Conservation (phyloP, 1,140 invertebrate genomes). For the Rhopalosiphum maidis region DNA sequence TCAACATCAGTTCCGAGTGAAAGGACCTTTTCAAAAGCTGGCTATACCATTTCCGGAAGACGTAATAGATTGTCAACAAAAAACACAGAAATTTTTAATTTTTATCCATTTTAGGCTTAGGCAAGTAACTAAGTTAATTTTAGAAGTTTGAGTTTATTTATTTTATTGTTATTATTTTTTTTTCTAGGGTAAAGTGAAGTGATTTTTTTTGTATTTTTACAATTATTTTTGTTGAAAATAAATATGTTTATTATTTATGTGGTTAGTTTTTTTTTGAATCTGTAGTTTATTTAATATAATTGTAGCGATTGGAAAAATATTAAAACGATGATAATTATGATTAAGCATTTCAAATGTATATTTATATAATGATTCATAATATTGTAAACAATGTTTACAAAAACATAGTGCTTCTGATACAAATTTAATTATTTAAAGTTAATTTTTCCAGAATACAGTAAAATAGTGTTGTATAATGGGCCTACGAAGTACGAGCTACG, state of each 20-base stretch:
- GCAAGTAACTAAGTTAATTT: background rate
- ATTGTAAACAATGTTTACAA: background rate
- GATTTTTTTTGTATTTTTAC: background rate
- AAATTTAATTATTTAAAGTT: background rate
- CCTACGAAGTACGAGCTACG: background rate
- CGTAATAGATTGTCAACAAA: slow-evolving; percentile 36
- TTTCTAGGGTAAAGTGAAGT: background rate
- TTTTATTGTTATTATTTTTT: background rate
- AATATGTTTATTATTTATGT: background rate
- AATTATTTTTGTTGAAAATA: background rate
- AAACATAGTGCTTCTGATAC: background rate
- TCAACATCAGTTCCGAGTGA: slow-evolving; percentile 31
- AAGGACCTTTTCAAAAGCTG: slow-evolving; percentile 24
- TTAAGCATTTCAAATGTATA: background rate
- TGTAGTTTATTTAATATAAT: background rate
- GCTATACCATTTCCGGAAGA: slow-evolving; percentile 52
- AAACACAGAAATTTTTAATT: background rate
- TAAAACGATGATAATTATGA: background rate
- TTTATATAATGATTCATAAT: background rate
- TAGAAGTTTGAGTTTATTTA: background rate
- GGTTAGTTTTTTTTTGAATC: background rate
- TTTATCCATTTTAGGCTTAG: background rate
- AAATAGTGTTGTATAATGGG: background rate
- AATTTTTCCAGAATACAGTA: background rate
- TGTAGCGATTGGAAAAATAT: background rate